Conservation (phyloP, 2,113 vertebrate species). For the Oreochromis niloticus region DNA sequence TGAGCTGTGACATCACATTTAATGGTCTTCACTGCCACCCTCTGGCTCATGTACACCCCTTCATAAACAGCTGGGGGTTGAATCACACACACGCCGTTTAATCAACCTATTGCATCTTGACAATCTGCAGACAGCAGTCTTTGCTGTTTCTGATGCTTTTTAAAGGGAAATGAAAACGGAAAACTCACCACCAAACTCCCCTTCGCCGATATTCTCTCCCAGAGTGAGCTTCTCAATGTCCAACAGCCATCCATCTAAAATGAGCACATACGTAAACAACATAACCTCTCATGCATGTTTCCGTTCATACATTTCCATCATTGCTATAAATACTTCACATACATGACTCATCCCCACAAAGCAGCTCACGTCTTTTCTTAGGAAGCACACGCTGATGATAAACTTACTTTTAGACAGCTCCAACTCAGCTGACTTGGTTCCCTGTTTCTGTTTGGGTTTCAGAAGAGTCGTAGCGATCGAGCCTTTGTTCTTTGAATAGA, state of each 20-base stretch:
- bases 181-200: constrained; percentile 86
- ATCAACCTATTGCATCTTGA: neutral
- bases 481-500: constrained; percentile 82
- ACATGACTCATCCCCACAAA: neutral
- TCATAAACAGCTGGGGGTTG: constrained; percentile 75
- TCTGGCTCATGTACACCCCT: constrained; percentile 85
- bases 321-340: neutral
- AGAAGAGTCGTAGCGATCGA: constrained; percentile 81
- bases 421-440: constrained; percentile 80
- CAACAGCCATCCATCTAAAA: constrained; percentile 85
- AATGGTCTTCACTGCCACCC: constrained; percentile 90
- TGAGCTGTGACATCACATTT: constrained; percentile 89
- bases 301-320: neutral
- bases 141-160: neutral
- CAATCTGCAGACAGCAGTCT: neutral
- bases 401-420: constrained; percentile 84
- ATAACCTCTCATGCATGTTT: neutral
- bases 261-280: neutral
- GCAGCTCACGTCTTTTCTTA: neutral
- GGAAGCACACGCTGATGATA: neutral
- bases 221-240: constrained; percentile 78
- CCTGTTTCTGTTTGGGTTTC: constrained; percentile 83
- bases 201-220: constrained; percentile 81
- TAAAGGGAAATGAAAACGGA: neutral
- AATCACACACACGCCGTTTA: neutral